Evolutionary conservation across 1,140 invertebrate genomes (phyloP), one percentile per base, ranked within the genome.

Genomic region (Drosophila mojavensis): DNA sequence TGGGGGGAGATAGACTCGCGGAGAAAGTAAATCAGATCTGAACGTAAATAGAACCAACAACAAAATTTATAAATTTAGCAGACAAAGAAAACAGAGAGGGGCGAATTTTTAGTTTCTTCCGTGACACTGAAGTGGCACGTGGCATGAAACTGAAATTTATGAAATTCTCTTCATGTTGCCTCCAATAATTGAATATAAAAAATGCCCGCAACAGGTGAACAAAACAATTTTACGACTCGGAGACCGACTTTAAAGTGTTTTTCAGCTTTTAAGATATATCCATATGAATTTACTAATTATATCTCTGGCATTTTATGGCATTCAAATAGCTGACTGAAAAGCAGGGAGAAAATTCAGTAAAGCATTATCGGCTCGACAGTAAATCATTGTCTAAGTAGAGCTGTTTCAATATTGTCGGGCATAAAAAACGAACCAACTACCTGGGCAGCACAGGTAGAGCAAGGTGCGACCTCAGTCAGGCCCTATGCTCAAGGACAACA

Each of bases 201-300:
- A 83, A 89, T 89, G 84, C 81, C 78, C 74, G 72, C 69, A 86
- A 89, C 83, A 86, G 83, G 84, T 86, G 83, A 86, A 58, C 76
- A 83, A 83, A 88, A 83, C 84, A 89, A 78, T 78, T 89, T 84
- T 53, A 76, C 45, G 77, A 56, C 41, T 48, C 30, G 43, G n/a
- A 17, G n/a, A 17, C 13, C 30, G 17, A 3, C 36, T 30, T 24
- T 30, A 70, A 81, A 80, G 56, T 41, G 55, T 54, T 55, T 54
- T 60, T 20, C 26, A 47, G 56, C 24, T 17, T 30, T 60, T 17
- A 15, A 47, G 28, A 15, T 15, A 70, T 15, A 28, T 26, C 26
- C 53, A 53, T 20, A 62, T 63, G n/a, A 17, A 45, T 59, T 24
- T 45, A 41, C 10, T 56, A 13, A 20, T 11, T 24, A 41, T 17